Evolutionary conservation across 1,140 invertebrate species (phyloP).

Genomic region (Drosophila nigrodunni): DNA sequence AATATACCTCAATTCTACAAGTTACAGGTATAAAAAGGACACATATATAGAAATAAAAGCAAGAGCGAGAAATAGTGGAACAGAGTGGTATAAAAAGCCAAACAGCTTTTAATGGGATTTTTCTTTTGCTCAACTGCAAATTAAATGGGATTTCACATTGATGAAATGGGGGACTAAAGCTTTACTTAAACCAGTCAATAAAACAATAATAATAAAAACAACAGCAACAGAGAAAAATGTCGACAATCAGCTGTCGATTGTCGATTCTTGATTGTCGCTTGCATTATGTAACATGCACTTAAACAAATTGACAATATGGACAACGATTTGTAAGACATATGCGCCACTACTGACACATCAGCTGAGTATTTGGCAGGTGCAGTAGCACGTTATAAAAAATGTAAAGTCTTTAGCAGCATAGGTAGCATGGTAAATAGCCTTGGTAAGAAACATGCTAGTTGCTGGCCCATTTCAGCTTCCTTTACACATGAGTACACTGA

Average conservation of each 20-base stretch:
- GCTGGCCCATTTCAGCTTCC: too few species aligned
- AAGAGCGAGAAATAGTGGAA: conserved; percentile 11
- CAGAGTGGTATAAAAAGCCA: conserved; percentile 33
- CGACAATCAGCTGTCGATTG: conserved; percentile 9
- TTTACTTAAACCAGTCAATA: conserved; percentile 37
- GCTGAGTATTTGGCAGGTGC: conserved; percentile 9
- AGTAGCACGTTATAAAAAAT: conserved; percentile 22
- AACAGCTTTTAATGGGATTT: conserved; percentile 43
- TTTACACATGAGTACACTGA: too few species aligned
- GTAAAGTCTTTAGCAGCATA: conserved; percentile 2
- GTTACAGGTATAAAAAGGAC: too few species aligned
- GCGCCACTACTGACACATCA: conserved; percentile 14
- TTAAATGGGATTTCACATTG: conserved; percentile 31
- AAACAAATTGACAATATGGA: conserved; percentile 77
- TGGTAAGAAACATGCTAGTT: too few species aligned
- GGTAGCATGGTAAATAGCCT: too few species aligned
- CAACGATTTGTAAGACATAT: conserved; percentile 28
- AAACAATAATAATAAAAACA: conserved; percentile 3
- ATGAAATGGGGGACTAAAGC: conserved; percentile 20
- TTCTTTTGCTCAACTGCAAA: conserved; percentile 28
- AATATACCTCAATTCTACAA: too few species aligned
- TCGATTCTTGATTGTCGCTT: conserved; percentile 36
- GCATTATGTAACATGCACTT: conserved; percentile 75
- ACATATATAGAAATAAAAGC: conserved; percentile 11
- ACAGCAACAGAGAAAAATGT: conserved; percentile 14